These are phyloP conservation scores for Gymnocheta viridis DNA, from an alignment of 2,888 invertebrate genomes.

Conservation along the genomic window DNA sequence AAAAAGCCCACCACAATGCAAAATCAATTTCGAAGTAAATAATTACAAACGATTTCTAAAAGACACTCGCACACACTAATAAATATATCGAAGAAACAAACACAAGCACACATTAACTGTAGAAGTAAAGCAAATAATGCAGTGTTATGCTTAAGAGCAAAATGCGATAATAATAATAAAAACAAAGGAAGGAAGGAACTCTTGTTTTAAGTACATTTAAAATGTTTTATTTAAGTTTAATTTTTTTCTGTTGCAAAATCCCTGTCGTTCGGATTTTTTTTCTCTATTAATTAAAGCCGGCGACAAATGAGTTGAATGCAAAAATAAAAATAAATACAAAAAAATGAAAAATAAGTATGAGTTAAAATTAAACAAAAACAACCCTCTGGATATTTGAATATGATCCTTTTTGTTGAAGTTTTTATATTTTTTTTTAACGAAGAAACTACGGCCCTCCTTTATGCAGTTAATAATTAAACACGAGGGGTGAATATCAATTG, in stretches of 20 bases:
- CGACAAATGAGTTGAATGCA: conserved; percentile 15
- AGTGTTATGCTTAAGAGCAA: neutral
- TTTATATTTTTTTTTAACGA: neutral
- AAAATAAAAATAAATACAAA: neutral
- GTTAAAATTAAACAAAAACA: conserved; percentile 63
- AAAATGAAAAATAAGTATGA: neutral
- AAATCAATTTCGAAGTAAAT: conserved; percentile 65
- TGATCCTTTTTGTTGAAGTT: conserved; percentile 23
- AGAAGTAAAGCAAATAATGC: neutral
- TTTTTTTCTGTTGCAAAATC: conserved; percentile 2
- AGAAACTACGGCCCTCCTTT: conserved; percentile 4
- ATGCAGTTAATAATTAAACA: conserved; percentile 42
- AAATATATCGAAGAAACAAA: neutral
- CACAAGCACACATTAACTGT: neutral
- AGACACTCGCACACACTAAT: neutral
- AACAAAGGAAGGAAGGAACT: neutral
- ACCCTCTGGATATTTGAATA: conserved; percentile 52
- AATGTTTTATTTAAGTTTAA: conserved; percentile 10
- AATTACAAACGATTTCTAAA: neutral
- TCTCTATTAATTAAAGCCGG: conserved; percentile 41
- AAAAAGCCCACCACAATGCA: conserved; percentile 58
- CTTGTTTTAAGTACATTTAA: conserved; percentile 13
- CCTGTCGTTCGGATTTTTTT: neutral
- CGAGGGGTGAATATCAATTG: conserved; percentile 58
- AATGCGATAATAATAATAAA: neutral